Base-by-base conservation (phyloP, 2,113 vertebrate genomes). In the Notechis scutatus region DNA sequence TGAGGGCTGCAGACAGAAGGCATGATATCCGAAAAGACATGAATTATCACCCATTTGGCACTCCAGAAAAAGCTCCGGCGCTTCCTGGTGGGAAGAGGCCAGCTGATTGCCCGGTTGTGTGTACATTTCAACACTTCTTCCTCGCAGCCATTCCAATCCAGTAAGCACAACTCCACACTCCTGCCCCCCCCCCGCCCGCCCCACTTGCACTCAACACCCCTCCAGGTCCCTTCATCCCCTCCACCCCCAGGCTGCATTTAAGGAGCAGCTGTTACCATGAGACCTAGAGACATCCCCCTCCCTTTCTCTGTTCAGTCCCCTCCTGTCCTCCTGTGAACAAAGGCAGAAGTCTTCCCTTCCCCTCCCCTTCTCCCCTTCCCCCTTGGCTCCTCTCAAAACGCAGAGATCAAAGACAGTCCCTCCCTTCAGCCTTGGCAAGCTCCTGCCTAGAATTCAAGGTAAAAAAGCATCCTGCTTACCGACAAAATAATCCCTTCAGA, bases 181-280 rank as follows among this genome's bases (percentile, higher is more conserved):
- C 15, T 10, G 45, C 21, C 57, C 8, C 47, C 29, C 0, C 29
- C 15, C 54, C 3, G 3, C n/a, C n/a, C n/a, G n/a, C n/a, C 18
- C 39, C 50, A n/a, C 26, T 59, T 91, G 52, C 39, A 91, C 74
- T 91, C 39, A 26, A 45, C 54, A 86, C 81, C 85, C 90, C 64
- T 74, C 89, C 45, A 42, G 47, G 57, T 87, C 45, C 24, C 57
- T 59, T 89, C 61, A 81, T 39, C 90, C 92, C 8, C 45, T 10
- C 9, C 23, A 24, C 61, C 56, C 69, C 61, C 64, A 93, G 93
- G 74, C 92, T 88, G 92, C 89, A 93, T 94, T 94, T 90, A 94
- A 87, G 89, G 91, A 93, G 94, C 95, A 95, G 95, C 95, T 95
- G 95, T 94, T 95, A 88, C 95, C 92, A 90, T 89, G 86, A 91